Conservation (phyloP, 2,797 vertebrate genomes). For the Caiman crocodilus region DNA sequence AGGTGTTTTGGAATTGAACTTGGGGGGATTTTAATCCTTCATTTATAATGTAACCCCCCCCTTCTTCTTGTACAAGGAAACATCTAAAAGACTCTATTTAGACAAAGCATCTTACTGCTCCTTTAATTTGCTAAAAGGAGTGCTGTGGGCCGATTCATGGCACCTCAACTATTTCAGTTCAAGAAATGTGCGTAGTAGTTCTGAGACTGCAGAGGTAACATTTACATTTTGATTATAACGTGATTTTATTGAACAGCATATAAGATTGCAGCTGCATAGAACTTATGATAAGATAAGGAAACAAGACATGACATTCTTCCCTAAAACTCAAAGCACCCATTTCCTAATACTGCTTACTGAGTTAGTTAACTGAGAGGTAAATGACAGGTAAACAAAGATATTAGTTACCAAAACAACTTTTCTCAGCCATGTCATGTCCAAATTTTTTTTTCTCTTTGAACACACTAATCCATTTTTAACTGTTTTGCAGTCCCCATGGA, state of each 20-base stretch:
- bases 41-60: too few relatives aligned
- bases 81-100: neutral
- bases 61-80: neutral
- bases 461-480: constrained; percentile 17
- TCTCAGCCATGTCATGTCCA: constrained; percentile 3
- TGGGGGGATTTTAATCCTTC: neutral
- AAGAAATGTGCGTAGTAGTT: neutral
- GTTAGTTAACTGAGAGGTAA: neutral
- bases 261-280: neutral
- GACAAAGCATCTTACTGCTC: neutral
- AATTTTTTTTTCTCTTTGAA: neutral
- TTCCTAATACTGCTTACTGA: neutral
- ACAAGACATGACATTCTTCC: neutral
- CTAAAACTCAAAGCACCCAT: neutral
- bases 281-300: neutral
- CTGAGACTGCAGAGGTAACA: neutral
- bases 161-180: neutral
- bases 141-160: neutral
- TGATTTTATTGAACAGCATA: neutral
- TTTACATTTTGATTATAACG: neutral
- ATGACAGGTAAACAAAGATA: neutral
- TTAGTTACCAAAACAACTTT: neutral
- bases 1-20: neutral
- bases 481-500: constrained; percentile 90
- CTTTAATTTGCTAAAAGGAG: neutral